Conservation (phyloP, 2,113 vertebrate species). For the Cynocephalus volans region DNA sequence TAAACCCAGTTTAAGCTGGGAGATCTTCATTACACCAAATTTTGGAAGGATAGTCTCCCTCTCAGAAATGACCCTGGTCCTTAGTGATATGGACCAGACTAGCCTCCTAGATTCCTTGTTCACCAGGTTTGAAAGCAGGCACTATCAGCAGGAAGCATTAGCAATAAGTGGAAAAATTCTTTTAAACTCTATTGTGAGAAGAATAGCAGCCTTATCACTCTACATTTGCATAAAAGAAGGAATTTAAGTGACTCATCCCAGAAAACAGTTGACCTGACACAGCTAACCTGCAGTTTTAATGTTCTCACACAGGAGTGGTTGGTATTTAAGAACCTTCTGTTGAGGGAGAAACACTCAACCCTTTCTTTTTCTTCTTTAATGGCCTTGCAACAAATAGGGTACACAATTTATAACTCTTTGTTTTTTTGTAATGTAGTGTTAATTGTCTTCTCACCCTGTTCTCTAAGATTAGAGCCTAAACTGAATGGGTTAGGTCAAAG, state of each 20-base stretch:
- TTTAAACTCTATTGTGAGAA: neutral
- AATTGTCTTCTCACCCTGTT: neutral
- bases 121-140: neutral
- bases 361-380: neutral
- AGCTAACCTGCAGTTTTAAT: neutral
- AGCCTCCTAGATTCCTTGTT: neutral
- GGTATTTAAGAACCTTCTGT: neutral
- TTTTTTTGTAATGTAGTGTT: neutral
- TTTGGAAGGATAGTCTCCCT: neutral
- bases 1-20: neutral
- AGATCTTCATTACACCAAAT: neutral
- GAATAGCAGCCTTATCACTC: neutral
- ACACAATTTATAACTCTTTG: neutral
- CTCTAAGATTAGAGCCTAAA: neutral
- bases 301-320: neutral
- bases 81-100: neutral
- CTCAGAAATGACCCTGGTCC: neutral
- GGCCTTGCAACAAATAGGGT: neutral
- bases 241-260: neutral
- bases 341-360: neutral
- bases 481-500: neutral
- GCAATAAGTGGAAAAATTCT: neutral
- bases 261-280: neutral
- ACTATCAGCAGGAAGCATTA: neutral
- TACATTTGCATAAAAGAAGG: neutral